phyloP scores from a whole-genome alignment of 2,797 vertebrate species.

The Pristis pectinata region DNA sequence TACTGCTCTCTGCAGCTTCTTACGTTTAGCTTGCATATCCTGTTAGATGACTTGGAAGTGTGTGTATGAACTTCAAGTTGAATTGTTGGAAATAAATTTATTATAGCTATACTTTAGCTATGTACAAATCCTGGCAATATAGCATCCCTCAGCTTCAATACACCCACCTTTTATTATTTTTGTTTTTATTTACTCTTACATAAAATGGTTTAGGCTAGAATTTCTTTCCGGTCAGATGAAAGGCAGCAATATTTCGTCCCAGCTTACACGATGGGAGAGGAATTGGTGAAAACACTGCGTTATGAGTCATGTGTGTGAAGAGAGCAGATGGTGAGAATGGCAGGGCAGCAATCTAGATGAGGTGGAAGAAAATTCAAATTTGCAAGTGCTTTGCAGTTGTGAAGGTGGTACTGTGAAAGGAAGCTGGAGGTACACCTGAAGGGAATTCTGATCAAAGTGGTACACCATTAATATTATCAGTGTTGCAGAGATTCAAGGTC shows the following conservation, averaged over 20 bases:
- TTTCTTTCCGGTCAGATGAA: not conserved
- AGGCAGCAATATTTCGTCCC: not conserved
- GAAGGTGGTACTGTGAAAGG: not conserved
- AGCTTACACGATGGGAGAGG: not conserved
- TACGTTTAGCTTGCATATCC: not conserved
- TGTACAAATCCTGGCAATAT: not conserved
- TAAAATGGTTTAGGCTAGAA: not conserved
- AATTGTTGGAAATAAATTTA: not conserved
- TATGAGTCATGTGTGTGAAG: not conserved
- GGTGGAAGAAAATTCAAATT: constrained; percentile 22
- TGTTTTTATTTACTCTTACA: not conserved
- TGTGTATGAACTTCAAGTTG: not conserved
- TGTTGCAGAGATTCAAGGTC: not conserved
- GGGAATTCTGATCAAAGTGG: not conserved
- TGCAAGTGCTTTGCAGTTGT: not conserved
- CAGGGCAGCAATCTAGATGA: not conserved
- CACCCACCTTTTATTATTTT: not conserved
- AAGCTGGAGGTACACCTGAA: not conserved
- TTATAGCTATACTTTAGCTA: not conserved
- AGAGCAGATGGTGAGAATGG: constrained; percentile 2
- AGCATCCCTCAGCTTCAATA: not conserved
- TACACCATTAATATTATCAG: constrained; percentile 6
- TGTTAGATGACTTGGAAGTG: not conserved
- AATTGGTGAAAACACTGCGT: not conserved
- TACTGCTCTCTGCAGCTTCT: no score